Evolutionary conservation across 2,797 vertebrate species (phyloP), one percentile per base, ranked within the genome.

Genomic region (Pogoniulus pusillus): DNA sequence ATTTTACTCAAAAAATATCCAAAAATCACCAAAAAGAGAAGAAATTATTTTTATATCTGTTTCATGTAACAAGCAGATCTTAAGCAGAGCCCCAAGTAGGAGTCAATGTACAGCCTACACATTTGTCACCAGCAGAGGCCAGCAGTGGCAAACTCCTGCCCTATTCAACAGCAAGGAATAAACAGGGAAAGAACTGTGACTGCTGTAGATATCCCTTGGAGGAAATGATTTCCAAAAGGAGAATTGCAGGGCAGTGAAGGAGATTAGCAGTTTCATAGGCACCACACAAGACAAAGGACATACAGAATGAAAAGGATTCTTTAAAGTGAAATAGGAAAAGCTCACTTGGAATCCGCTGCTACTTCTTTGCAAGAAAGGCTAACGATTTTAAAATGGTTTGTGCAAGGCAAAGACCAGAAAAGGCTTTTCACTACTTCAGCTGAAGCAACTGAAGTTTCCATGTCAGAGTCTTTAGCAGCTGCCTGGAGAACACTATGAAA

Each of bases 61-160:
- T 54, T 76, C 22, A 39, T 57, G n/a, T 10, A 78, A 26, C 3
- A n/a, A 14, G 2, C 14, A 8, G 9, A 14, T 32, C 49, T 8
- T 30, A 45, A 63, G 10, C 23, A 16, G 39, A 24, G 6, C 19
- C 53, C 14, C 20, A 39, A 45, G 49, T 19, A 30, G 51, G 16
- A 66, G 13, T 2, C 1, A 15, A 10, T 24, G 10, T n/a, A 18
- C 19, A 57, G 43, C 34, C 26, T 29, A 27, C 60, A 14, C 6
- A 54, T 13, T 30, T 66, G 37, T 60, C 82, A 73, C 77, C 83
- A 89, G 68, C 81, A 93, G 74, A 91, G 69, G 69, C 75, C 93
- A 93, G 69, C 16, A 88, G 81, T 35, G 45, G 49, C 71, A 79
- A 94, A 68, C 27, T 12, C 7, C 83, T 69, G 35, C 24, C 75